phyloP scores from a whole-genome alignment of 2,888 invertebrate species.

The Campoplex capitator region DNA sequence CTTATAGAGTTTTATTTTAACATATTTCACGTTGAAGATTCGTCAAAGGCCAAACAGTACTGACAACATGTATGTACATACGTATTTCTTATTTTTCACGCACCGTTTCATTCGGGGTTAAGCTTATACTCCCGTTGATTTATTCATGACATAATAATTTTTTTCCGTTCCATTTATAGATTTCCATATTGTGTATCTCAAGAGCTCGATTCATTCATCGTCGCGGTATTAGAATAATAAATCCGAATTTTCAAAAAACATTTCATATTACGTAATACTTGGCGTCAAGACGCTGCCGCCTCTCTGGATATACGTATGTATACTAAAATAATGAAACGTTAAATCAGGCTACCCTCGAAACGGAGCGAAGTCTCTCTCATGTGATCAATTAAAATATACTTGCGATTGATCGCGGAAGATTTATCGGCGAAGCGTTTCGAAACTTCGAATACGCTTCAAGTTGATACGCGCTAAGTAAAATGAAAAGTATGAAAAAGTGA shows the following conservation, averaged over 20 bases:
- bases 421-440: too few species aligned
- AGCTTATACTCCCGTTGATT: not conserved
- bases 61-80: too few species aligned
- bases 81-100: not conserved
- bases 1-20: not conserved
- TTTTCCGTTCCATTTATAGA: not conserved
- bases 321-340: too few species aligned
- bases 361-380: too few species aligned
- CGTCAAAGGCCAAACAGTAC: conserved; percentile 5
- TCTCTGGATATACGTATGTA: too few species aligned
- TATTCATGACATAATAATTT: not conserved
- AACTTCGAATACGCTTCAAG: too few species aligned
- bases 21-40: not conserved
- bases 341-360: too few species aligned
- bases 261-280: too few species aligned
- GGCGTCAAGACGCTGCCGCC: too few species aligned
- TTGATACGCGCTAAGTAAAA: too few species aligned
- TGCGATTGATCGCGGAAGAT: too few species aligned
- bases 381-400: too few species aligned
- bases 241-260: not conserved
- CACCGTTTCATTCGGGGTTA: not conserved
- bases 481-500: not conserved
- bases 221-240: not conserved
- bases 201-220: not conserved
- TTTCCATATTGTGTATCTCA: not conserved